Percentiles rank a stretch among this genome's conserved stretches.
These are phyloP conservation scores for Cephus spinipes DNA, from an alignment of 2,888 invertebrate genomes.

Conservation along the genomic window DNA sequence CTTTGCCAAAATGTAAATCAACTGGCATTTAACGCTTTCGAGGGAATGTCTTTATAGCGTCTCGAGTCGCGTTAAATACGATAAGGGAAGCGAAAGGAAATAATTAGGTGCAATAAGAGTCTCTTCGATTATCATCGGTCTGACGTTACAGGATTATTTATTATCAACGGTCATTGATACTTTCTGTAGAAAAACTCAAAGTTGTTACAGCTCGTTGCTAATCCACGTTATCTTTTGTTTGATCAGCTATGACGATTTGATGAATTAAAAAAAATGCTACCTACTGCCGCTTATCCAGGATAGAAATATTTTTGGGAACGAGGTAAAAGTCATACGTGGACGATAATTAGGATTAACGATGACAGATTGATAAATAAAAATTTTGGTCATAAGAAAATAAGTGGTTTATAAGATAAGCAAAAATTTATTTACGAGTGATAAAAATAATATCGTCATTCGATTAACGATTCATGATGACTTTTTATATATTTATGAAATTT, in stretches of 20 bases:
- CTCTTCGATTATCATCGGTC: background rate
- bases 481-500: too few relatives aligned
- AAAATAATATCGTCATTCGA: background rate
- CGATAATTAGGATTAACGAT: background rate
- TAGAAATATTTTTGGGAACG: background rate
- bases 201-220: background rate
- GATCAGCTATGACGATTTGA: background rate
- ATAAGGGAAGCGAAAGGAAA: too few relatives aligned
- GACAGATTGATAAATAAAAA: too few relatives aligned
- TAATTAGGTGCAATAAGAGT: background rate
- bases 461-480: background rate
- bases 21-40: background rate
- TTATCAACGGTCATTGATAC: background rate
- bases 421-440: background rate
- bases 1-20: slow-evolving; percentile 4
- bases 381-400: background rate
- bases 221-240: background rate
- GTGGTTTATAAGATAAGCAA: background rate
- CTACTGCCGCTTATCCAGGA: too few relatives aligned
- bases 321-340: background rate
- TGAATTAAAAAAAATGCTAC: too few relatives aligned
- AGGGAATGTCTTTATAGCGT: background rate
- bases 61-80: background rate
- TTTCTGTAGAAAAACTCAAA: background rate
- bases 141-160: background rate